phyloP scores from a whole-genome alignment of 2,113 vertebrate species.

The Melospiza georgiana region DNA sequence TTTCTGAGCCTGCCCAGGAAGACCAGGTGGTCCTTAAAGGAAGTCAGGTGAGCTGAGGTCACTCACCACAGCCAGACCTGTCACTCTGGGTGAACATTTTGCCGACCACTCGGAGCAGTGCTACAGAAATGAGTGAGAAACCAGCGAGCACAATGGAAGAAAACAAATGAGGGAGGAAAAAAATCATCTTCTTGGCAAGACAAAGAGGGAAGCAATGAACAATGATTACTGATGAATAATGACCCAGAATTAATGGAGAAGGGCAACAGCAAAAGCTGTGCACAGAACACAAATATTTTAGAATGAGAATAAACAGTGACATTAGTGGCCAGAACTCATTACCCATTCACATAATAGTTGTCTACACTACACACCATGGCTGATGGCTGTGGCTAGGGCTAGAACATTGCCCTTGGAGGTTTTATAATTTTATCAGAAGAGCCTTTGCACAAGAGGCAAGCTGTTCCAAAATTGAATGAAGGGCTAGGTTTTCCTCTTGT shows the following conservation, averaged over 20 bases:
- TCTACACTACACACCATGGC: background rate
- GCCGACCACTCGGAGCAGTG: background rate
- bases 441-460: background rate
- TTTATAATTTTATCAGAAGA: background rate
- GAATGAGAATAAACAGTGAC: constrained; percentile 4
- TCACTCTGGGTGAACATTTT: background rate
- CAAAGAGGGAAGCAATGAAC: background rate
- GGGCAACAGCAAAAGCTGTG: constrained; percentile 19
- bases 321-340: background rate
- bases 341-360: background rate
- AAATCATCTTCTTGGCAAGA: constrained; percentile 10
- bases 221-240: constrained; percentile 38
- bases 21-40: background rate
- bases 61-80: background rate
- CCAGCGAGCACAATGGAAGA: background rate
- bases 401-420: background rate
- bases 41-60: background rate
- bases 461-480: background rate
- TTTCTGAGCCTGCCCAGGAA: background rate
- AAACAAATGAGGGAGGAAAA: background rate
- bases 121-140: background rate
- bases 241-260: constrained; percentile 31
- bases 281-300: constrained; percentile 17
- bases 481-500: background rate
- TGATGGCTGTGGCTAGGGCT: background rate